phyloP scores from a whole-genome alignment of 2,888 invertebrate species.

The Urechis unicinctus region DNA sequence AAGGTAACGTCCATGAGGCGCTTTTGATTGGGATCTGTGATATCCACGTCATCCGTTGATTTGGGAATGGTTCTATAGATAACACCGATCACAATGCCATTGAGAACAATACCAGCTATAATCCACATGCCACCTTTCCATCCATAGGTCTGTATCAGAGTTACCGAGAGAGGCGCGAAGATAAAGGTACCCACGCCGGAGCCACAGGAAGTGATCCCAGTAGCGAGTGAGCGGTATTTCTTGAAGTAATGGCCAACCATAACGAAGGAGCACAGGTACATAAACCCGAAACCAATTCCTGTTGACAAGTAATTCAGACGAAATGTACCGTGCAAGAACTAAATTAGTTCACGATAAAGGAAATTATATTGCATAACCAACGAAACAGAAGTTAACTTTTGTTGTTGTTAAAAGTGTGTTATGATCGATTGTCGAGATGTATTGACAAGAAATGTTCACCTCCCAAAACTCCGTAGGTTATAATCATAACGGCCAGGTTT shows the following conservation, averaged over 20 bases:
- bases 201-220: conserved; percentile 18
- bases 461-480: conserved; percentile 38
- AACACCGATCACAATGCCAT: conserved; percentile 70
- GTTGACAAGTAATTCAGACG: neutral
- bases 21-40: neutral
- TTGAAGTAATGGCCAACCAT: conserved; percentile 21
- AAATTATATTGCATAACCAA: neutral
- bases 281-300: conserved; percentile 20
- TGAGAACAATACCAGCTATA: conserved; percentile 67
- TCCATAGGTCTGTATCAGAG: conserved; percentile 10
- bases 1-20: conserved; percentile 7
- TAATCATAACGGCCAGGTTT: conserved; percentile 33
- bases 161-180: conserved; percentile 13
- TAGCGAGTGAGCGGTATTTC: conserved; percentile 14
- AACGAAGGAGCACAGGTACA: conserved; percentile 19
- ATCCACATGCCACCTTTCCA: conserved; percentile 16
- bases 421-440: no score
- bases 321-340: neutral
- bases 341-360: neutral
- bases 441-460: conserved; percentile 23
- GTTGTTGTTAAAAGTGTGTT: no score
- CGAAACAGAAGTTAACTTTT: neutral
- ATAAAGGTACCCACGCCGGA: conserved; percentile 18
- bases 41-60: neutral
- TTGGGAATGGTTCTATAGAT: conserved; percentile 71